Evolutionary conservation across 1,140 invertebrate genomes (phyloP), one percentile per base, ranked within the genome.

Genomic region (Musca vetustissima): DNA sequence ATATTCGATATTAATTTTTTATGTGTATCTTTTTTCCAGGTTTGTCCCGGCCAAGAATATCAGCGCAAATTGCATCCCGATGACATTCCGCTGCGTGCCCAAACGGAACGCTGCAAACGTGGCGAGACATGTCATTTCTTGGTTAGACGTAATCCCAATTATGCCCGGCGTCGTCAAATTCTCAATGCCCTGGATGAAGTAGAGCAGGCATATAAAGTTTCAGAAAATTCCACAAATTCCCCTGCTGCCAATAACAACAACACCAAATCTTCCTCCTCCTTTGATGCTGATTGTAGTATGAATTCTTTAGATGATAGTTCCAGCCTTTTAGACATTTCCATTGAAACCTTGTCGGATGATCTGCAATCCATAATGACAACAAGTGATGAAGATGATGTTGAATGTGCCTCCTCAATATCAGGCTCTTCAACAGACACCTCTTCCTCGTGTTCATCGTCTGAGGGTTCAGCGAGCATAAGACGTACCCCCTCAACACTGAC

Each of bases 31-130:
- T 19, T 17, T 50, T 79, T 83, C 4, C 75, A 88, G 87, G 87
- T 88, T 6, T 88, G 87, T 71, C 84, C 86, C 25, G 84, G 85
- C 0, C 87, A 87, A 84, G 92, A 93, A 77, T 93, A 92, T 83
- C 93, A 95, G 81, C 87, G 93, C 25, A 94, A 94, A 83, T 81
- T 96, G 43, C 92, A 94, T 79, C 91, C 91, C 1, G 92, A 94
- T 72, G 94, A 96, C 80, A 86, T 90, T 69, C 93, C 93, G 1
- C 85, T 96, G n/a, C 87, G 89, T 71, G 92, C 94, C 22, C 93
- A 95, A 76, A 88, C 90, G 68, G 86, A 89, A 47, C 95, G 94
- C 88, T 86, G 86, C 55, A 80, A 85, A 8, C 78, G 85, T 11
- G 84, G 84, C 43, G 83, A 85, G 49, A 88, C 88, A 74, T 90